Evolutionary conservation across 2,113 vertebrate species (phyloP).

Genomic region (Burhinus oedicnemus): DNA sequence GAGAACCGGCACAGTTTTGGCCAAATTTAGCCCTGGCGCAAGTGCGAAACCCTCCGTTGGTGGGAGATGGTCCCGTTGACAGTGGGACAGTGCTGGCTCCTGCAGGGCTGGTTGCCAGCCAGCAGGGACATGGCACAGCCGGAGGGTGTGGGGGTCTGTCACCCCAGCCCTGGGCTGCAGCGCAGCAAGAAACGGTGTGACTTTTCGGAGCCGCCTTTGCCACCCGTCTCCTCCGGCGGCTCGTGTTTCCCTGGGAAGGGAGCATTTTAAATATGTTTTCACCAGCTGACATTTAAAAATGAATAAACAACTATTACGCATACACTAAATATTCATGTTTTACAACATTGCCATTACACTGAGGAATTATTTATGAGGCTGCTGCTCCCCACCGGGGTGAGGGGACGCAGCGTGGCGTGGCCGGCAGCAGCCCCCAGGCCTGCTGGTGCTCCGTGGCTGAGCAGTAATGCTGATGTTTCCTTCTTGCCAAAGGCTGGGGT

Average conservation of each 20-base stretch:
- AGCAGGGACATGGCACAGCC: accelerated
- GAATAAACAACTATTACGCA: slow-evolving; percentile 44
- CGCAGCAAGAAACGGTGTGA: accelerated
- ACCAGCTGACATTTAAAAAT: slow-evolving; percentile 54
- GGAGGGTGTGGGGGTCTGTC: neutral
- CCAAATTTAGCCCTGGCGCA: neutral
- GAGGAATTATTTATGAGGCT: slow-evolving; percentile 27
- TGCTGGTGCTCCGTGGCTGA: accelerated
- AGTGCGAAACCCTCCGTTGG: accelerated
- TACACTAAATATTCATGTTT: slow-evolving; percentile 54
- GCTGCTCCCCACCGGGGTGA: neutral
- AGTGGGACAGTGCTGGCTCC: neutral
- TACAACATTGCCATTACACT: slow-evolving; percentile 13
- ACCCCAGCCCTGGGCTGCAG: neutral
- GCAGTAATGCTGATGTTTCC: neutral
- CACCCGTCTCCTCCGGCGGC: neutral
- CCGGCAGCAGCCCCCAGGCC: neutral
- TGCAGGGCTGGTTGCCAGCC: neutral
- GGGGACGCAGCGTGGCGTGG: accelerated
- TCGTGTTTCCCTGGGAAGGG: neutral
- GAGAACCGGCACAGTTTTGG: neutral
- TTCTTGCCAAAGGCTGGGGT: neutral
- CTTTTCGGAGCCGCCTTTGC: neutral
- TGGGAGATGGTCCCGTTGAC: accelerated
- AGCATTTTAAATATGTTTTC: slow-evolving; percentile 7